These are phyloP conservation scores for Hymenochirus boettgeri DNA, from an alignment of 2,113 vertebrate species.

Conservation along the genomic window DNA sequence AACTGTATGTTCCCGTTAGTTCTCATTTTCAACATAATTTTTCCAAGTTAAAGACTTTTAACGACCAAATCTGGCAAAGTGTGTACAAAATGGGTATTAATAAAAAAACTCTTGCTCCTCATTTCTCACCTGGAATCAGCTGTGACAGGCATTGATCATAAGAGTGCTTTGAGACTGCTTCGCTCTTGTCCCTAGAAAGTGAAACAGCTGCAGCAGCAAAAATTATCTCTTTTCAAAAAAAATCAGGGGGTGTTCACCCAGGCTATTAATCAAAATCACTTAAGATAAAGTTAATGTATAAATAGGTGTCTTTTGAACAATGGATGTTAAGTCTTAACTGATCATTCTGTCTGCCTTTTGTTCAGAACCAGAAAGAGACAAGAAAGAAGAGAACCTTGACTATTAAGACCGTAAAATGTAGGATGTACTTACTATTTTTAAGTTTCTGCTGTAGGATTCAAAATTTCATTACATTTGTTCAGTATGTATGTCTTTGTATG, in stretches of 20 bases:
- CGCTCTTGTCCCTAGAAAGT: slow-evolving; percentile 2
- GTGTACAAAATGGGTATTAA: neutral
- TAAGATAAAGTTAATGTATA: slow-evolving; percentile 43
- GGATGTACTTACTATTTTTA: slow-evolving; percentile 27
- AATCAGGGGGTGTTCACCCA: slow-evolving; percentile 16
- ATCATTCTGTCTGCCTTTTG: slow-evolving; percentile 38
- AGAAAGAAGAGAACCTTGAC: slow-evolving; percentile 30
- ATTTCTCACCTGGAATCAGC: slow-evolving; percentile 39
- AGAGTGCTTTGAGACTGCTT: slow-evolving; percentile 36
- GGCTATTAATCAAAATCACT: slow-evolving; percentile 43
- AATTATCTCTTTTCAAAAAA: slow-evolving; percentile 37
- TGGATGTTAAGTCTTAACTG: slow-evolving; percentile 41
- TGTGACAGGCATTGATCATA: neutral
- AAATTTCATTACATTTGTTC: slow-evolving; percentile 4
- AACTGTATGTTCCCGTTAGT: neutral
- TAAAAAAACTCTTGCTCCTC: slow-evolving; percentile 11
- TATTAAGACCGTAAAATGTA: slow-evolving; percentile 23
- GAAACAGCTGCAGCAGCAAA: slow-evolving; percentile 24
- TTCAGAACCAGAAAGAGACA: slow-evolving; percentile 31
- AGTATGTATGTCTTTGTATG: neutral
- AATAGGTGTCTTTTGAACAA: slow-evolving; percentile 43
- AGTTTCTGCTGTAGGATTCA: slow-evolving; percentile 6
- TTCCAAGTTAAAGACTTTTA: neutral
- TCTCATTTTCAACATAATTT: neutral
- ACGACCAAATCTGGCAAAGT: neutral